A percentile compares a stretch with the other conserved stretches of the same genome.
These are phyloP conservation scores for Oreohelix idahoensis DNA, from an alignment of 1,140 invertebrate species.

Conservation along the genomic window DNA sequence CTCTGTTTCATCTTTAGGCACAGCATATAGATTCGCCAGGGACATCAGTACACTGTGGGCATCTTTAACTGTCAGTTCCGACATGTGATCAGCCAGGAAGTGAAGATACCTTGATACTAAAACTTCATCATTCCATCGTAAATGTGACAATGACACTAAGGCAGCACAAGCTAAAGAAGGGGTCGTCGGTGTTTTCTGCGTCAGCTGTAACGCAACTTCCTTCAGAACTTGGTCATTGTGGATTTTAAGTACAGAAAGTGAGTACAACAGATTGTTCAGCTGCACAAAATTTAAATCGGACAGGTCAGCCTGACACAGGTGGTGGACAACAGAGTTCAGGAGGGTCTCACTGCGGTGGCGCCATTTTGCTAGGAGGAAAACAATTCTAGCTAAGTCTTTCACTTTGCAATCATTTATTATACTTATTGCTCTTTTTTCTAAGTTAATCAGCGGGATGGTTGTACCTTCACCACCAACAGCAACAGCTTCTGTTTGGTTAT, in stretches of 20 bases:
- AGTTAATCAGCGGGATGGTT: background rate
- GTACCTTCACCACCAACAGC: background rate
- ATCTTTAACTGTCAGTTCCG: background rate
- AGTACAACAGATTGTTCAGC: constrained; percentile 25
- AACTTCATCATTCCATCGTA: constrained; percentile 13
- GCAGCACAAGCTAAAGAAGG: background rate
- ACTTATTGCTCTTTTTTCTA: constrained; percentile 16
- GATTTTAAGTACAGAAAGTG: constrained; percentile 7
- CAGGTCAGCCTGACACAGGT: constrained; percentile 7
- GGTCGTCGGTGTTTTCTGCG: background rate
- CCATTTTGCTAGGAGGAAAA: constrained; percentile 24
- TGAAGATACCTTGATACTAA: background rate
- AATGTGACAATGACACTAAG: constrained; percentile 15
- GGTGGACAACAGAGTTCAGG: constrained; percentile 18
- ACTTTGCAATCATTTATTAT: constrained; percentile 16
- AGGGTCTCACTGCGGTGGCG: constrained; percentile 11
- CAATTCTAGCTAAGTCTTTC: constrained; percentile 28
- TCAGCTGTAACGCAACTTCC: background rate
- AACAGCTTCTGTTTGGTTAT: background rate
- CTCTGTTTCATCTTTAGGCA: constrained; percentile 13
- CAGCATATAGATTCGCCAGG: constrained; percentile 2
- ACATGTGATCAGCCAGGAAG: constrained; percentile 2
- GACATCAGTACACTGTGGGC: constrained; percentile 8
- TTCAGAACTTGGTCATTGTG: background rate
- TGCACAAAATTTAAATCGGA: constrained; percentile 16